Conservation (phyloP, 2,888 invertebrate species). For the Harpalus rufipes region DNA sequence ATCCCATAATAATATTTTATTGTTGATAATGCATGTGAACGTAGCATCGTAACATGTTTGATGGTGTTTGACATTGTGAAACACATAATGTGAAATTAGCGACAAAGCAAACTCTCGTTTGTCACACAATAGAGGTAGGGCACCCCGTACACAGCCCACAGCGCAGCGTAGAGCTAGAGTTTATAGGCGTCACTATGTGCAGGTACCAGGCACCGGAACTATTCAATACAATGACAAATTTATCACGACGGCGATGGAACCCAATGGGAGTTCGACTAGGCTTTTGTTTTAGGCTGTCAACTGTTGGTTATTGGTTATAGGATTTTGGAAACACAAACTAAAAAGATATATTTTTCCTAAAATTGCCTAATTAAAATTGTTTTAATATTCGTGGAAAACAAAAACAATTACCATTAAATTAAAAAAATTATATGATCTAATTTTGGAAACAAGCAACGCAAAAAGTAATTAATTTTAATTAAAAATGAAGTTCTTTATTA, state of each 20-base stretch:
- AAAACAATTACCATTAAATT: background rate
- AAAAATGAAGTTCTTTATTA: background rate
- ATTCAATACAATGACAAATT: slow-evolving; percentile 51
- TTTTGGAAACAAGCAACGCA: background rate
- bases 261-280: background rate
- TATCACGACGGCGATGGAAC: slow-evolving; percentile 34
- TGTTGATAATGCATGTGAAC: background rate
- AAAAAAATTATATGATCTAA: background rate
- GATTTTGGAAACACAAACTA: too few species aligned
- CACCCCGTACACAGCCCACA: background rate
- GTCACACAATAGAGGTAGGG: background rate
- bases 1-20: background rate
- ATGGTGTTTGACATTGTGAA: background rate
- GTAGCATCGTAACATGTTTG: background rate
- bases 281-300: slow-evolving; percentile 11
- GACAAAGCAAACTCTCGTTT: background rate
- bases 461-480: slow-evolving; percentile 1
- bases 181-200: slow-evolving; percentile 3
- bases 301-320: background rate
- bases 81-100: background rate
- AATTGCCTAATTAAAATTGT: background rate
- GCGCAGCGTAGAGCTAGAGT: background rate
- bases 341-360: too few species aligned
- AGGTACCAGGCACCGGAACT: slow-evolving; percentile 51
- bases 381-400: background rate